These are phyloP conservation scores for Microcebus griseorufus DNA, from an alignment of 2,113 vertebrate species.

Conservation along the genomic window DNA sequence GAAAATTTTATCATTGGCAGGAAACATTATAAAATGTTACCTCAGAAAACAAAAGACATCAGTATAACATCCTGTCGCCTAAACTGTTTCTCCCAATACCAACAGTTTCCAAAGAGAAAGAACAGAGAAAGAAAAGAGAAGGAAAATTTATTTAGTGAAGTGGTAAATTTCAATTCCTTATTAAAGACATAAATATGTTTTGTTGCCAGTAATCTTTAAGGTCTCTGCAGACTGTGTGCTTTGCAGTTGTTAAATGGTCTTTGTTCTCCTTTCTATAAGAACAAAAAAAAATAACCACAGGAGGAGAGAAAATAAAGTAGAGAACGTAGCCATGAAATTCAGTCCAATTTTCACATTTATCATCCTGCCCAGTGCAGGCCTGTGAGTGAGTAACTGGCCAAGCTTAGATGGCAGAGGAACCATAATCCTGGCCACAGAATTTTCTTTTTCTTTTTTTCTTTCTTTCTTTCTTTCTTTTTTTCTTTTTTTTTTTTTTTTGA, in stretches of 20 bases:
- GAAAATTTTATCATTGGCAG: slow-evolving; percentile 14
- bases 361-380: background rate
- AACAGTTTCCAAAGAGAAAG: slow-evolving; percentile 50
- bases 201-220: slow-evolving; percentile 66
- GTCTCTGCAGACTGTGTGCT: slow-evolving; percentile 53
- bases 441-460: background rate
- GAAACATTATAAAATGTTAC: slow-evolving; percentile 42
- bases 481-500: too few species aligned
- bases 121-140: slow-evolving; percentile 50
- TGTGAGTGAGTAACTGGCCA: background rate
- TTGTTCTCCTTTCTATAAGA: slow-evolving; percentile 58
- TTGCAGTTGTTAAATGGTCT: slow-evolving; percentile 61
- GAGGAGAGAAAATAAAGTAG: slow-evolving; percentile 53
- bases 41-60: slow-evolving; percentile 56
- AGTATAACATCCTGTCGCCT: slow-evolving; percentile 29
- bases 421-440: background rate
- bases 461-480: too few species aligned
- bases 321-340: slow-evolving; percentile 16
- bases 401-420: background rate
- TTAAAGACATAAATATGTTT: slow-evolving; percentile 79
- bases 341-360: slow-evolving; percentile 37
- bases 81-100: slow-evolving; percentile 49
- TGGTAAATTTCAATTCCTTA: slow-evolving; percentile 74
- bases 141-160: slow-evolving; percentile 58
- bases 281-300: slow-evolving; percentile 45